These are phyloP conservation scores for Caenorhabditis zanzibari DNA, from an alignment of 2,888 invertebrate genomes.

Conservation along the genomic window DNA sequence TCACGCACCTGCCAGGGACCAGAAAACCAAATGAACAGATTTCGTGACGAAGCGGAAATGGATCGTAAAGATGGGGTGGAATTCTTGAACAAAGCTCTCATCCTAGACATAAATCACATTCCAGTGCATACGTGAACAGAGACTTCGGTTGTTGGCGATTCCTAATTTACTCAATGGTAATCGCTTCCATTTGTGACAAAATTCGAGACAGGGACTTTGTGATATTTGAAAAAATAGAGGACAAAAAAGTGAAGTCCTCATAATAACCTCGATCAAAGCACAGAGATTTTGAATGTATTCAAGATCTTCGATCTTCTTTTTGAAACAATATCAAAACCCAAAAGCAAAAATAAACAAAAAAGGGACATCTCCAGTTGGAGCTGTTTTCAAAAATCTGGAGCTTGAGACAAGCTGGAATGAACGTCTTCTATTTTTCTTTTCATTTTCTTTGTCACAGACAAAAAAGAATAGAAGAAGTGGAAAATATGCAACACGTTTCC, in stretches of 20 bases:
- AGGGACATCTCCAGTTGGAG: slow-evolving; percentile 14
- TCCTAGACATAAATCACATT: slow-evolving; percentile 38
- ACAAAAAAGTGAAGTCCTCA: too few species aligned
- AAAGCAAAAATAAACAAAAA: neutral
- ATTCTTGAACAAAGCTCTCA: slow-evolving; percentile 3
- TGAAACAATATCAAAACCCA: too few species aligned
- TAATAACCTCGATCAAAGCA: too few species aligned
- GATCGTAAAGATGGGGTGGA: neutral
- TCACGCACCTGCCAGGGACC: too few species aligned
- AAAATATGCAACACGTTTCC: slow-evolving; percentile 34
- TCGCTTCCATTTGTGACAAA: slow-evolving; percentile 41
- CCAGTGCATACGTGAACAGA: slow-evolving; percentile 21
- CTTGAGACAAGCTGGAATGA: slow-evolving; percentile 6
- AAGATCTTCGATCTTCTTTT: neutral
- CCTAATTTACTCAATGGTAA: slow-evolving; percentile 44
- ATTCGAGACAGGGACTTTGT: neutral
- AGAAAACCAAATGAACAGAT: slow-evolving; percentile 11
- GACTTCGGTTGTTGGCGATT: slow-evolving; percentile 26
- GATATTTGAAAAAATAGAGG: too few species aligned
- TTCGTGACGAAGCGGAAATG: neutral
- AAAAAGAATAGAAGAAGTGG: slow-evolving; percentile 25
- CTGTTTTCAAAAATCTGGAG: slow-evolving; percentile 37
- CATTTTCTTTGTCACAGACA: slow-evolving; percentile 16
- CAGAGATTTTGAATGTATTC: too few species aligned
- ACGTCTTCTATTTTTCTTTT: slow-evolving; percentile 8